Base-by-base conservation (phyloP, 2,797 vertebrate species). In the Pipistrellus nathusii region DNA sequence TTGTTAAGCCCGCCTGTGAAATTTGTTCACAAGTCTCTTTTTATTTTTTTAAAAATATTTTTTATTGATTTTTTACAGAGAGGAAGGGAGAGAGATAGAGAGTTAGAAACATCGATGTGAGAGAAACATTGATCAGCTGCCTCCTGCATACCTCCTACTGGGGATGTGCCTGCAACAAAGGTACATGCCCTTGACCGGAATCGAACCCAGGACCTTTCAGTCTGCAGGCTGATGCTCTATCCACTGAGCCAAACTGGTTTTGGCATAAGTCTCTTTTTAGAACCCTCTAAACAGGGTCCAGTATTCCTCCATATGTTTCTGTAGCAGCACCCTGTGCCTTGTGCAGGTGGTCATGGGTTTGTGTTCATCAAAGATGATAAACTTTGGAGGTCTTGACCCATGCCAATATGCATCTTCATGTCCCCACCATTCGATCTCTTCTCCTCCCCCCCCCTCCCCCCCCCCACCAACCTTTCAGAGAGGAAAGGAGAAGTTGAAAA, bases 361-460 rank as follows among this genome's bases (percentile, higher is more conserved):
- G 14, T 77, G 14, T 71, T n/a, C 38, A n/a, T 21, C 32, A 41
- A 27, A 13, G 13, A 17, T 5, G 1, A 18, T 62, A 27, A 64
- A 87, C 51, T 27, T 30, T 3, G 0, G 71, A 84, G 62, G 7
- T 8, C 2, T 85, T 3, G 9, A n/a, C 23, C 14, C 44, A 10
- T 8, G 25, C 55, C 0, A 0, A 8, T 11, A 6, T 48, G 27
- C 55, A 7, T n/a, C 25, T 27, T 5, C 25, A 0, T 0, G 8
- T 14, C n/a, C n/a, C 13, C 27, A 9, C 30, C 27, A 0, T 3
- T 27, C 3, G 0, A 0, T 17, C 20, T 27, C 27, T 1, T 20
- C 53, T 6, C 8, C 0, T 10, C 30, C 27, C 1, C 9, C 53
- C 18, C 17, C 51, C 18, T 18, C 1, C 48, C 4, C 48, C 14